A percentile compares a stretch with the other conserved stretches of the same genome.
Evolutionary conservation across 2,797 vertebrate genomes (phyloP).

Genomic region (Onychomys torridus): DNA sequence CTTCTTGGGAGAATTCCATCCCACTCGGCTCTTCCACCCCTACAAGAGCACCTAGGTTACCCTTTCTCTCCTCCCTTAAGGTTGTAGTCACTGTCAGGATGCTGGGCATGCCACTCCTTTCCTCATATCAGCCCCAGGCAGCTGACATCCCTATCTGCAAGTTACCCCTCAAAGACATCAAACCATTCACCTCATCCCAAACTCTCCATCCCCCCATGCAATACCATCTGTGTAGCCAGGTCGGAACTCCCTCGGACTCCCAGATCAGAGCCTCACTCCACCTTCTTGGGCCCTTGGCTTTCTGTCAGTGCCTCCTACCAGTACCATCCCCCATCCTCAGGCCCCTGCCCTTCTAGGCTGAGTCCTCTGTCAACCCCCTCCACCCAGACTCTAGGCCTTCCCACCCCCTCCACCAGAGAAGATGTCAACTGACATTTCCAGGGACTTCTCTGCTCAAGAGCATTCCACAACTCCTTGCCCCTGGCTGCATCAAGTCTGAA

Average conservation of each 20-base stretch:
- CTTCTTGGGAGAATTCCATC: neutral
- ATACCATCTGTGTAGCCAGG: fast-evolving
- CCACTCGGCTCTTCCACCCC: fast-evolving
- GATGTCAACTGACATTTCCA: neutral
- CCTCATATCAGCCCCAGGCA: neutral
- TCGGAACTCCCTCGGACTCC: neutral
- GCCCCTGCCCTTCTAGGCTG: neutral
- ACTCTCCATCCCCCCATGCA: neutral
- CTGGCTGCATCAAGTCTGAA: neutral
- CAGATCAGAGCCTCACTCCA: neutral
- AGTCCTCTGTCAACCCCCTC: neutral
- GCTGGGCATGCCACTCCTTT: fast-evolving
- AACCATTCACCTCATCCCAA: neutral
- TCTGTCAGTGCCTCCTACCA: too few relatives aligned
- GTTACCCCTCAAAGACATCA: neutral
- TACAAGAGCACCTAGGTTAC: neutral
- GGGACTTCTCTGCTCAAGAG: neutral
- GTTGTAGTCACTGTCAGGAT: too few relatives aligned
- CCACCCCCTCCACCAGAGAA: neutral
- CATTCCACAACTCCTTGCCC: neutral
- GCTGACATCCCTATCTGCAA: neutral
- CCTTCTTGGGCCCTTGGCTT: neutral
- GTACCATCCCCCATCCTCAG: fast-evolving
- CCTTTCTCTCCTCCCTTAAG: neutral
- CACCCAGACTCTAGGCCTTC: neutral